Evolutionary conservation across 2,113 vertebrate genomes (phyloP).

Genomic region (Pluvialis apricaria): DNA sequence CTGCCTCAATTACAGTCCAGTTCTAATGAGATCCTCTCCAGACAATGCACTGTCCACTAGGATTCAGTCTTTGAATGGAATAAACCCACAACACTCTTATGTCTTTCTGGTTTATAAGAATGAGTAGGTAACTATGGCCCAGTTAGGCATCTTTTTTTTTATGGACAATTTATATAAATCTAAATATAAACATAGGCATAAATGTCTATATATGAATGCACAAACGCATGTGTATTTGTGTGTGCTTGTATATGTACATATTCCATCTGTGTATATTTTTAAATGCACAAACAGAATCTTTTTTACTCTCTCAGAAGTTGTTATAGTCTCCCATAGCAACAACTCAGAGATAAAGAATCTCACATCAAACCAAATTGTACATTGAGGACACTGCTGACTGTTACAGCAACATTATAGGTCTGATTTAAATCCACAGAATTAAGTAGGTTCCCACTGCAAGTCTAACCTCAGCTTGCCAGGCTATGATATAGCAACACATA

Average conservation of each 20-base stretch:
- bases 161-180: not conserved
- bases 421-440: conserved; percentile 29
- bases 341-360: conserved; percentile 31
- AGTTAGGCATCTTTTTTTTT: not conserved
- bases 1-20: not conserved
- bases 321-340: conserved; percentile 43
- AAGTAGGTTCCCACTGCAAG: not conserved
- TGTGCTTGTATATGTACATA: not conserved
- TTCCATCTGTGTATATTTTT: conserved; percentile 12
- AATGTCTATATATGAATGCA: not conserved
- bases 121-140: not conserved
- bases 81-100: not conserved
- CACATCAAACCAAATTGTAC: conserved; percentile 15
- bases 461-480: not conserved
- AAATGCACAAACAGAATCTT: conserved; percentile 21
- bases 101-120: not conserved
- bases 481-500: not conserved
- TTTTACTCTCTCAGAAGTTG: conserved; percentile 11
- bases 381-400: not conserved
- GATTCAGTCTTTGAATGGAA: not conserved
- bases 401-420: not conserved
- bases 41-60: not conserved
- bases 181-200: not conserved
- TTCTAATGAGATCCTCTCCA: not conserved
- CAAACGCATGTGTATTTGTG: not conserved